A percentile compares a stretch with the other conserved stretches of the same genome.
Conservation (phyloP, 1,140 invertebrate species). For the Protaetia brevitarsis region DNA sequence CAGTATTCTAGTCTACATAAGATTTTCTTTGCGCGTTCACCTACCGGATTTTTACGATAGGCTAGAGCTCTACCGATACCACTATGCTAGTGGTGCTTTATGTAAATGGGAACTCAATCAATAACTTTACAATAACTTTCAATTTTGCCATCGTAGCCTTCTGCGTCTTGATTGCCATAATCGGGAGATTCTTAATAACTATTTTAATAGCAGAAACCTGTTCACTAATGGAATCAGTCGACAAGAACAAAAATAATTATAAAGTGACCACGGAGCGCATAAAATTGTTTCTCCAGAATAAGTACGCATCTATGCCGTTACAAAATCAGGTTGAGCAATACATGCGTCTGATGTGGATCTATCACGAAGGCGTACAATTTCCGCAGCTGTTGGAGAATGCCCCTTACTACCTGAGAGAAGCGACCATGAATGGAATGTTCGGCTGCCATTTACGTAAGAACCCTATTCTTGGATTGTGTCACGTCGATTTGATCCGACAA, state of each 20-base stretch:
- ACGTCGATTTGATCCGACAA: constrained; percentile 30
- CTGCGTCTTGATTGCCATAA: background rate
- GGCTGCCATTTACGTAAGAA: constrained; percentile 30
- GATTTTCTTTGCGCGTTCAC: background rate
- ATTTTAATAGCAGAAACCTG: constrained; percentile 15
- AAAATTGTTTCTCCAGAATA: background rate
- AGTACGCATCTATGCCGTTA: background rate
- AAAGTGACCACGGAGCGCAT: background rate
- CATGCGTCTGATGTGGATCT: constrained; percentile 19
- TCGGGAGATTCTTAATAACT: constrained; percentile 7
- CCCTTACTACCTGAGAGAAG: constrained; percentile 32
- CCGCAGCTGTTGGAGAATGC: constrained; percentile 27
- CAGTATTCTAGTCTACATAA: background rate
- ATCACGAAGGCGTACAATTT: constrained; percentile 24
- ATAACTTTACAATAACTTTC: background rate
- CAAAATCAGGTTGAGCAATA: background rate
- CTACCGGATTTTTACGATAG: background rate
- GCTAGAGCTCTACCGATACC: background rate
- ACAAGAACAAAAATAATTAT: constrained; percentile 6
- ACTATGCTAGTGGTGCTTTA: background rate
- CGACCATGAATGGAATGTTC: constrained; percentile 33
- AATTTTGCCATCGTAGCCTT: background rate
- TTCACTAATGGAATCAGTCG: constrained; percentile 9
- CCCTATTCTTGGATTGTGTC: constrained; percentile 22
- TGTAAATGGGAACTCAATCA: background rate